Base-by-base conservation (phyloP, 1,140 invertebrate species). In the Hylaeus volcanicus region DNA sequence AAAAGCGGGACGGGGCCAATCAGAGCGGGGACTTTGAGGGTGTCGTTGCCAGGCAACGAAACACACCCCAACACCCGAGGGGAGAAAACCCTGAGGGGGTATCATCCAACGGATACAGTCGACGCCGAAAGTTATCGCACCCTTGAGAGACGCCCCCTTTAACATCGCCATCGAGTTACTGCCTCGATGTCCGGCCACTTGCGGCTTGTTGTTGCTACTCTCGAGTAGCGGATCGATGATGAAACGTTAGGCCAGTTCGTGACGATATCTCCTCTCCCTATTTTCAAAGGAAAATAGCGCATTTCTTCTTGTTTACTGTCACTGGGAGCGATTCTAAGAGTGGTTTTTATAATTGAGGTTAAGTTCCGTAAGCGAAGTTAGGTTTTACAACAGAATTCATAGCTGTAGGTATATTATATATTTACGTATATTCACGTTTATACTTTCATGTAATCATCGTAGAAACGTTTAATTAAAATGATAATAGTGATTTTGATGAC, bases 11-110 rank as follows among this genome's bases (percentile, higher is more conserved):
- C 76, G 78, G 88, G 85, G 82, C 89, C 89, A 90, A 89, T 90
- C 88, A 84, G 83, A 87, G 86, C 83, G 68, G 86, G 91, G 90
- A 91, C 89, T 89, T 92, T 88, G 92, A 90, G 90, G 91, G 92
- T 92, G 91, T 92, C 88, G 92, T 93, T 93, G 92, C 93, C 87
- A 86, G 88, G 93, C 92, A 93, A 93, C 93, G 89, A 92, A 85
- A 86, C 84, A 85, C 82, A 86, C 82, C 85, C 83, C 75, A 82
- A 86, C 84, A 82, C 83, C 83, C 75, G 78, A 90, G 90, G 90
- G 89, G 89, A 91, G 89, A 90, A 88, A 90, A 90, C 90, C 87
- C 89, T 87, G 86, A 77, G 86, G 89, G 90, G 84, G 85, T 88
- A 84, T 90, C 88, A 89, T 90, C 88, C 89, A 39, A 83, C 84